Conservation (phyloP, 2,888 invertebrate species). For the Polymixis lichenea region DNA sequence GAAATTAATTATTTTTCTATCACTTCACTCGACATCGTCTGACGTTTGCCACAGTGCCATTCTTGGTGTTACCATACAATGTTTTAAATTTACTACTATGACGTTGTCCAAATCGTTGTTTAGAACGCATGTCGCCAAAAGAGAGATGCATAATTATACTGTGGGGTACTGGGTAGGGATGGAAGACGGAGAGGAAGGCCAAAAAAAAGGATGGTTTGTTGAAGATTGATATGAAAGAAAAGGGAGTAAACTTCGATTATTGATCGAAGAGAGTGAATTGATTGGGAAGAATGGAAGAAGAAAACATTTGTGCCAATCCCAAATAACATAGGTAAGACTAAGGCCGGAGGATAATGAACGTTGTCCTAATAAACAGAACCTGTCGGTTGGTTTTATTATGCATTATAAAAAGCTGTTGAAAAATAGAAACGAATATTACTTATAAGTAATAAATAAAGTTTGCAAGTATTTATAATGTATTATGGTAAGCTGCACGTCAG, state of each 20-base stretch:
- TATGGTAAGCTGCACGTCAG: background rate
- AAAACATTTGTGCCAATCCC: background rate
- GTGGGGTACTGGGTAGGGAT: background rate
- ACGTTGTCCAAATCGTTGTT: background rate
- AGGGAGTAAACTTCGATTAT: background rate
- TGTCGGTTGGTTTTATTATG: background rate
- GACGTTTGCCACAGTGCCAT: constrained; percentile 86
- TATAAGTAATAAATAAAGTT: background rate
- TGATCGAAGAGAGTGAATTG: background rate
- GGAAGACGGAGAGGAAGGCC: background rate
- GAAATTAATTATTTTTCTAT: constrained; percentile 88
- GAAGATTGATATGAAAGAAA: background rate
- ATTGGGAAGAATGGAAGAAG: background rate
- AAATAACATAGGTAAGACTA: background rate
- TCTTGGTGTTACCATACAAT: constrained; percentile 68
- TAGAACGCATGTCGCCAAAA: too few relatives aligned
- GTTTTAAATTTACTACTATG: constrained; percentile 32
- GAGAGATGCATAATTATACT: too few relatives aligned
- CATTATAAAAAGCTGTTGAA: background rate
- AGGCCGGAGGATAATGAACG: background rate
- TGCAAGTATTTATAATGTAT: background rate
- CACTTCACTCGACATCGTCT: constrained; percentile 85
- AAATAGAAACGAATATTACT: background rate
- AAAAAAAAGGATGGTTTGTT: background rate
- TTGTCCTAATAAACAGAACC: background rate